Base-by-base conservation (phyloP, 2,113 vertebrate genomes). In the Psammodynastes pulverulentus region DNA sequence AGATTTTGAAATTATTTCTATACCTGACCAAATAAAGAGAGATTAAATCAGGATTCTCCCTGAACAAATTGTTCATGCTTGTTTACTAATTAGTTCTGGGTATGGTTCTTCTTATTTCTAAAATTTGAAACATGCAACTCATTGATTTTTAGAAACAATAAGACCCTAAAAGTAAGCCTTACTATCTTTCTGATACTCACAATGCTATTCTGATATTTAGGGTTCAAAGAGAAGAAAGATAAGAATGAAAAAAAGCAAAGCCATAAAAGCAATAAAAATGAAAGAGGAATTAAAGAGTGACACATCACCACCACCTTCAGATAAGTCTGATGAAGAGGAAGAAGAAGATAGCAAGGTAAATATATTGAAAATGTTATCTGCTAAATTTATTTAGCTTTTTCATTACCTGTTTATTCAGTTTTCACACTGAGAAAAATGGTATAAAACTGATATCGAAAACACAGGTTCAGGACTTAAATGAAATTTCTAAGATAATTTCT, bases 231-330 rank as follows among this genome's bases (percentile, higher is more conserved):
- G 99, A 92, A 98, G 98, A 96, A 99, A 99, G 96, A 97, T 98
- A 91, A 97, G 98, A 94, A 97, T 97, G 94, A 99, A 99, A 96
- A 99, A 99, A 95, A 99, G 97, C 96, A 99, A 98, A 97, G 94
- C 96, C 90, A 94, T 97, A 92, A 99, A 99, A 93, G 96, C 98
- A 92, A 86, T 96, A 21, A 99, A 99, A 97, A 93, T 98, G 0
- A 99, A 99, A 49, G 99, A 99, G 84, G 97, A 98, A 96, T 95
- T 97, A 53, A 99, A 98, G 97, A 99, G 98, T 94, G 98, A 99
- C 53, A 99, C 99, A 84, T 99, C 99, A 23, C 98, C 98, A 8
- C 96, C 98, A 0, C 97, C 97, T 0, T 99, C 99, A 7, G 99
- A 99, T 95, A 99, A 98, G 95, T 99, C 99, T 15, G 99, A 99